Evolutionary conservation across 30 jellyfish, hydroid and myxozoan genomes (phyloP).

Genomic region (Aurelia aurita complex sp. Pacific): DNA sequence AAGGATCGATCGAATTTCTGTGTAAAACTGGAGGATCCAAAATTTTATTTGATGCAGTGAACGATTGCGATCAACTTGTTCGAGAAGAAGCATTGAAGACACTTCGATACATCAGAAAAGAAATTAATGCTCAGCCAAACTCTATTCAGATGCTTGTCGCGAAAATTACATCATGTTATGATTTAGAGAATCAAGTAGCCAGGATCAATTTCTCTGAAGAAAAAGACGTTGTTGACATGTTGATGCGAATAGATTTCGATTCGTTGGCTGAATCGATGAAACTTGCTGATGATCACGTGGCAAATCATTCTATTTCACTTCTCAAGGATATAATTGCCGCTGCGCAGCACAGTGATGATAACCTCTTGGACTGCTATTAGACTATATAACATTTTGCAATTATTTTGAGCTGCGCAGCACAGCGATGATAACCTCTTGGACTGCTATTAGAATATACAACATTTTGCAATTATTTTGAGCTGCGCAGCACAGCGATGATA

Average conservation of each 20-base stretch:
- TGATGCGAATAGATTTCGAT: conserved; percentile 23
- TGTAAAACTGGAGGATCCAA: conserved; percentile 25
- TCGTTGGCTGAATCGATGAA: conserved; percentile 13
- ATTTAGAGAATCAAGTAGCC: neutral
- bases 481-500: conserved; percentile 38
- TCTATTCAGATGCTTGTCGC: neutral
- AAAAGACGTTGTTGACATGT: conserved; percentile 10
- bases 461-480: conserved; percentile 9
- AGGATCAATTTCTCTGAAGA: neutral
- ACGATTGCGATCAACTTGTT: conserved; percentile 62
- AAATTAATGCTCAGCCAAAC: neutral
- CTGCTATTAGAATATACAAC: conserved; percentile 9
- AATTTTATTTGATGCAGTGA: conserved; percentile 27
- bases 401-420: conserved; percentile 25
- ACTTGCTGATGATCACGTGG: conserved; percentile 40
- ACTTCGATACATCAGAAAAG: neutral
- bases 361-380: conserved; percentile 54
- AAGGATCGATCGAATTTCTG: neutral
- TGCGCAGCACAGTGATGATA: conserved; percentile 39
- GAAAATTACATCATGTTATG: conserved; percentile 26
- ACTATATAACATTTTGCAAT: neutral
- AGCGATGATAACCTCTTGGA: conserved; percentile 50
- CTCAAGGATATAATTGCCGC: conserved; percentile 58
- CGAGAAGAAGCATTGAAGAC: conserved; percentile 32
- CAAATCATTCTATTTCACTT: conserved; percentile 33